Percentiles rank a stretch among this genome's conserved stretches.
Evolutionary conservation across 2,797 vertebrate genomes (phyloP).

Genomic region (Botia kubotai): DNA sequence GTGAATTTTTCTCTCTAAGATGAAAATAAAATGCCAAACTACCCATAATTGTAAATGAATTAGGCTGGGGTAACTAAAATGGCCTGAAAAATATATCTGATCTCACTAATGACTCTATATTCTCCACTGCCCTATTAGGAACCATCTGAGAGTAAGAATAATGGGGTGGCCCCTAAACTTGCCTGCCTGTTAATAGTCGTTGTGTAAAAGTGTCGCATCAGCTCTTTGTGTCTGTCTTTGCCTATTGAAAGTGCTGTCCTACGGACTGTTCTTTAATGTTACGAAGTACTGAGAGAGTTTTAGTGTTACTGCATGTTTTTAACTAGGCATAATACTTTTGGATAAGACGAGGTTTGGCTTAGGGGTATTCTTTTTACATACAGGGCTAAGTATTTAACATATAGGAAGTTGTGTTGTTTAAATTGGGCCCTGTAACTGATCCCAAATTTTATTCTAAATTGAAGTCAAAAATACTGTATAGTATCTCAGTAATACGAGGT

Average conservation of each 20-base stretch:
- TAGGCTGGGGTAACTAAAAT: constrained; percentile 52
- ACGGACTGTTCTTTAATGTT: constrained; percentile 64
- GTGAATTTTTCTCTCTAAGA: neutral
- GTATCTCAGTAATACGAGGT: too few species aligned
- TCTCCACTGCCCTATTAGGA: constrained; percentile 72
- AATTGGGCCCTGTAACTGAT: too few species aligned
- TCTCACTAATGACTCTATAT: constrained; percentile 70
- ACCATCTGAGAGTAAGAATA: constrained; percentile 73
- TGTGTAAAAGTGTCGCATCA: constrained; percentile 75
- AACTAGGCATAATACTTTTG: constrained; percentile 64
- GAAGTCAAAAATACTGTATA: too few species aligned
- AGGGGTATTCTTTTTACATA: neutral
- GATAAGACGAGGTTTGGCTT: neutral
- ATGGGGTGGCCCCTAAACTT: constrained; percentile 74
- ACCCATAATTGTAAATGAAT: neutral
- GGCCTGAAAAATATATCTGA: constrained; percentile 68
- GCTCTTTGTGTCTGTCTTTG: constrained; percentile 68
- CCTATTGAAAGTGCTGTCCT: constrained; percentile 68
- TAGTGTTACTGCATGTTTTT: too few species aligned
- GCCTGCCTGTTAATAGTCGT: constrained; percentile 74
- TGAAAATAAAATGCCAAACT: neutral
- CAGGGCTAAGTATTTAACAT: neutral
- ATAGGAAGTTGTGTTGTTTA: too few species aligned
- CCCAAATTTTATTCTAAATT: too few species aligned
- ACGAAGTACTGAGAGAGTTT: too few species aligned